Conservation (phyloP, 2,888 invertebrate species). For the Bombylius discolor region DNA sequence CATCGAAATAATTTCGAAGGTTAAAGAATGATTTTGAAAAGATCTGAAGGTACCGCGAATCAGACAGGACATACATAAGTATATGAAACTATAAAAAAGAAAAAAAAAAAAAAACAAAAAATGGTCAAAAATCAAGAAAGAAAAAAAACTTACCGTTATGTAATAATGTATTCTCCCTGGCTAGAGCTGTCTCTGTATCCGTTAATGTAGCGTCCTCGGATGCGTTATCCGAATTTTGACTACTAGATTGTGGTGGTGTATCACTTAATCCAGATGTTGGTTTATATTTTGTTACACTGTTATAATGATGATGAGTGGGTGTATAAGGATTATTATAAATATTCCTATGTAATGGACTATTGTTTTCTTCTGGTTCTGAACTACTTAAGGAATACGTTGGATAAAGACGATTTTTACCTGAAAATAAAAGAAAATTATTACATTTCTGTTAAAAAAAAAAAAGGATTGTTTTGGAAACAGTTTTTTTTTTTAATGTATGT, state of each 20-base stretch:
- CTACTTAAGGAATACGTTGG: slow-evolving; percentile 67
- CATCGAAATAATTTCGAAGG: too few species aligned
- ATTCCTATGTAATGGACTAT: slow-evolving; percentile 42
- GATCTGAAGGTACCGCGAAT: too few species aligned
- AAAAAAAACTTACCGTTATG: slow-evolving; percentile 77
- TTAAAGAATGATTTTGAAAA: too few species aligned
- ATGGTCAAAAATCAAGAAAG: too few species aligned
- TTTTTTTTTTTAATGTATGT: too few species aligned
- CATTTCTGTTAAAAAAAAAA: too few species aligned
- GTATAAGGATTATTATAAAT: slow-evolving; percentile 41
- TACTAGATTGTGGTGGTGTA: slow-evolving; percentile 49
- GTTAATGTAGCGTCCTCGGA: slow-evolving; percentile 68
- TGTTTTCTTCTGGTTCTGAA: slow-evolving; percentile 54
- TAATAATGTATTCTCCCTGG: slow-evolving; percentile 66
- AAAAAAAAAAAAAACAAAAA: too few species aligned
- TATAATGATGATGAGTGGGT: slow-evolving; percentile 28
- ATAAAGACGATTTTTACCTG: slow-evolving; percentile 70
- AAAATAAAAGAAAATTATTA: slow-evolving; percentile 17
- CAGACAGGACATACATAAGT: too few species aligned
- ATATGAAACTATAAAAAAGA: too few species aligned
- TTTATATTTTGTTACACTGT: slow-evolving; percentile 27
- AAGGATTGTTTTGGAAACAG: too few species aligned
- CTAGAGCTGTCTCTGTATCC: slow-evolving; percentile 69
- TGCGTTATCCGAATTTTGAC: slow-evolving; percentile 51
- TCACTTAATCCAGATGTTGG: slow-evolving; percentile 53